Base-by-base conservation (phyloP, 2,113 vertebrate genomes). In the Toxostoma redivivum region DNA sequence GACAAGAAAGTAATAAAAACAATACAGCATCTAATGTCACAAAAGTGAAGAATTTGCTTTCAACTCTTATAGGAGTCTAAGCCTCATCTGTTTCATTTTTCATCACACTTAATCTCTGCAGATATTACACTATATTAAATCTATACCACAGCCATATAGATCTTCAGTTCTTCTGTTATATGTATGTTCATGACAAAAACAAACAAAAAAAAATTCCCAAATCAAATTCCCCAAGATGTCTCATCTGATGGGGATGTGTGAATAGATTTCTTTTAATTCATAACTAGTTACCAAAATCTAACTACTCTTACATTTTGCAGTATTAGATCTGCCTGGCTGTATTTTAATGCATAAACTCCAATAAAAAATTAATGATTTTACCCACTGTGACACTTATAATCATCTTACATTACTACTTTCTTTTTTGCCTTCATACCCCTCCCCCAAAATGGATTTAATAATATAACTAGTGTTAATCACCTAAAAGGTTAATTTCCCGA, bases 11-110 rank as follows among this genome's bases (percentile, higher is more conserved):
- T 23, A 91, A 35, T 64, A 90, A 71, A 27, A 79, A 64, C 24
- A 64, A 51, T 42, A 54, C 7, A 91, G 45, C 18, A 70, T 40
- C n/a, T 79, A 86, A 84, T 87, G 72, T 38, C 50, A 72, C 58
- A 57, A 19, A 92, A 90, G 35, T 83, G 67, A 94, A 88, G 44
- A 92, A 93, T 92, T n/a, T 78, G 30, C 51, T 90, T 93, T 89
- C 79, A 80, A 73, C 33, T 80, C n/a, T 70, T 85, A 47, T 2
- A 72, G 38, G 38, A 88, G 22, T 40, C 38, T 65, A 61, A 94
- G 77, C 27, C 22, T 76, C 22, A 91, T 92, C 65, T 81, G 66
- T 65, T 93, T 83, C 33, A 62, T 85, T 92, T 96, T 95, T 92
- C 94, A 95, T 88, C 65, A 70, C 45, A 79, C 72, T 25, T 65